Percentiles rank a stretch among this genome's conserved stretches.
phyloP scores from a whole-genome alignment of 2,888 invertebrate species.

The Trichopoda pennipes region DNA sequence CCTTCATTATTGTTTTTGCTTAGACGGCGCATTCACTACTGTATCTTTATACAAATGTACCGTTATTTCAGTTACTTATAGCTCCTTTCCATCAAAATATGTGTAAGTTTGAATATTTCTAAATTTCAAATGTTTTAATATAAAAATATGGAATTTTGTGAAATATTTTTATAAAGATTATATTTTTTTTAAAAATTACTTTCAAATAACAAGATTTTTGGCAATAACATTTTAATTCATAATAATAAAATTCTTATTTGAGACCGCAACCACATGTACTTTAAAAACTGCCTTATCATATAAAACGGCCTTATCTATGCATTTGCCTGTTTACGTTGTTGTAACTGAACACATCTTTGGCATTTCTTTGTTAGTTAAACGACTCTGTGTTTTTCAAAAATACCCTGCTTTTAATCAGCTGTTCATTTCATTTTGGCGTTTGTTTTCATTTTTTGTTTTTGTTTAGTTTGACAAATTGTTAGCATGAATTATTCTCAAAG shows the following conservation, averaged over 20 bases:
- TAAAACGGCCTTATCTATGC: neutral
- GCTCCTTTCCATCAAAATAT: too few relatives aligned
- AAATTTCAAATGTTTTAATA: too few relatives aligned
- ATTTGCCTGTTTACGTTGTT: neutral
- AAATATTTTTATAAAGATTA: too few relatives aligned
- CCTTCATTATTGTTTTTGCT: too few relatives aligned
- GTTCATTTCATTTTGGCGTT: slow-evolving; percentile 28
- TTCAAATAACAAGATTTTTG: too few relatives aligned
- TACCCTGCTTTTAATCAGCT: slow-evolving; percentile 10
- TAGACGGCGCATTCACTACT: too few relatives aligned
- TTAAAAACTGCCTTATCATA: neutral
- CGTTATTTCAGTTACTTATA: too few relatives aligned
- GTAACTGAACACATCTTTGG: slow-evolving; percentile 5
- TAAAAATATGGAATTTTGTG: too few relatives aligned
- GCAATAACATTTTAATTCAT: neutral
- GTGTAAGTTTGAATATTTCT: too few relatives aligned
- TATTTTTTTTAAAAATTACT: too few relatives aligned
- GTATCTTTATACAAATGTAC: too few relatives aligned
- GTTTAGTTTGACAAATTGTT: slow-evolving; percentile 20
- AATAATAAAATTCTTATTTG: neutral
- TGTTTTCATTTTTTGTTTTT: slow-evolving; percentile 49
- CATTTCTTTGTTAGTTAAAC: neutral
- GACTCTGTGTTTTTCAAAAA: slow-evolving; percentile 27
- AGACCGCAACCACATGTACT: neutral
- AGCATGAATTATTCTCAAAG: slow-evolving; percentile 23